Conservation (phyloP, 2,113 vertebrate genomes). For the Rhabdornis inornatus region DNA sequence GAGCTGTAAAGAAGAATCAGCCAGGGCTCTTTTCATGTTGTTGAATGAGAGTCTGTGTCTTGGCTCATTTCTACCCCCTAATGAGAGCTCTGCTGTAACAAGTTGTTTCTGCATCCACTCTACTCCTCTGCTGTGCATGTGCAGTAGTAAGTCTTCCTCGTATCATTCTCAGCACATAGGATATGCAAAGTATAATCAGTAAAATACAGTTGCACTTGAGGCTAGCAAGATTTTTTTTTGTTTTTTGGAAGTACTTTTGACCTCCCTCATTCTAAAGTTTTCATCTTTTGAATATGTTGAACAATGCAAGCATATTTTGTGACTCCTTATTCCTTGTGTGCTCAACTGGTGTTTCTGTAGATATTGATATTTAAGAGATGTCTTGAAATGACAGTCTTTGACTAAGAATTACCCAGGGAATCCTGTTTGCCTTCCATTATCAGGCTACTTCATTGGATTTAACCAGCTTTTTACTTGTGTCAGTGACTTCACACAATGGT, state of each 20-base stretch:
- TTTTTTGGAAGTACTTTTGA: background rate
- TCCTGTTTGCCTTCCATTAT: background rate
- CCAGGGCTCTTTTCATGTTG: too few relatives aligned
- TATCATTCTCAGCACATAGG: background rate
- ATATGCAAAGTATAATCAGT: background rate
- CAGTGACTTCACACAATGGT: background rate
- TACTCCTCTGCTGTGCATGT: background rate
- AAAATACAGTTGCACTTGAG: background rate
- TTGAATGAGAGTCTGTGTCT: too few relatives aligned
- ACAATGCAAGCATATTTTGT: background rate
- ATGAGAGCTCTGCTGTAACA: too few relatives aligned
- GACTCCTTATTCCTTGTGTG: background rate
- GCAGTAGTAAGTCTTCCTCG: background rate
- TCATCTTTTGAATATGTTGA: background rate
- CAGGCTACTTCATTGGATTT: background rate
- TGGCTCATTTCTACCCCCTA: too few relatives aligned
- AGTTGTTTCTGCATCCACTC: background rate
- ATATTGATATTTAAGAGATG: background rate
- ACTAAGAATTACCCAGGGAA: background rate
- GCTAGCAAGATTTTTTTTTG: background rate
- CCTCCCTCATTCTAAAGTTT: background rate
- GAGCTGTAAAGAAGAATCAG: too few relatives aligned
- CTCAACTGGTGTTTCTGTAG: background rate
- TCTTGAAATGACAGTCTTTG: background rate
- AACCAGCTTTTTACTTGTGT: background rate